Base-by-base conservation (phyloP, 2,797 vertebrate species). In the Spondyliosoma cantharus region DNA sequence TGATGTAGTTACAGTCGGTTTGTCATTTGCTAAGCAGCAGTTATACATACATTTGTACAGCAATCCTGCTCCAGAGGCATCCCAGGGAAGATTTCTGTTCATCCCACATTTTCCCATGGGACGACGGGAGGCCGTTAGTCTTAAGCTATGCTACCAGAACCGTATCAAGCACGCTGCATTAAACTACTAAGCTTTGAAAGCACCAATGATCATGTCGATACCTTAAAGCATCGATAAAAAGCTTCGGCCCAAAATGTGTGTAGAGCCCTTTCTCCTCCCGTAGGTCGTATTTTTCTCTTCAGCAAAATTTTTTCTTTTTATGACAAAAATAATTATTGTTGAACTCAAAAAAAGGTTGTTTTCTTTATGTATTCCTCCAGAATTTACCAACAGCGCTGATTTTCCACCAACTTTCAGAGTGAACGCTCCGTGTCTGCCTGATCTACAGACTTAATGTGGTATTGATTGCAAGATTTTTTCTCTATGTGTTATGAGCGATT, bases 331-430 rank as follows among this genome's bases (percentile, higher is more conserved):
- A 15, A 58, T 29, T 9, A 5, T 19, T 50, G 5, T 3, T 58
- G 17, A 14, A 19, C 49, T 20, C 27, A 20, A 48, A 67, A 71
- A 43, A 43, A 7, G 5, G 3, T 56, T 16, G 8, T 45, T 43
- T 57, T 52, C 7, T 16, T 22, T 43, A 37, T 67, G 3, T 22
- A 43, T 5, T 53, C 8, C 19, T 6, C 9, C 3, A 19, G 19
- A 59, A 37, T 65, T 59, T 43, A 54, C 27, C 13, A 19, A 46
- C 13, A 70, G 29, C 29, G 49, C 1, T 20, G 9, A 66, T 69
- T 52, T 71, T 46, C 50, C 32, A 27, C 13, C 17, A 37, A 76
- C 43, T 37, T 64, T 17, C 15, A 73, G 15, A 71, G 46, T 24
- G 24, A 68, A 73, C 0, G 1, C 37, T 43, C 17, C 24, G 14